Evolutionary conservation across 2,797 vertebrate genomes (phyloP).

Genomic region (Manis crassicaudata): DNA sequence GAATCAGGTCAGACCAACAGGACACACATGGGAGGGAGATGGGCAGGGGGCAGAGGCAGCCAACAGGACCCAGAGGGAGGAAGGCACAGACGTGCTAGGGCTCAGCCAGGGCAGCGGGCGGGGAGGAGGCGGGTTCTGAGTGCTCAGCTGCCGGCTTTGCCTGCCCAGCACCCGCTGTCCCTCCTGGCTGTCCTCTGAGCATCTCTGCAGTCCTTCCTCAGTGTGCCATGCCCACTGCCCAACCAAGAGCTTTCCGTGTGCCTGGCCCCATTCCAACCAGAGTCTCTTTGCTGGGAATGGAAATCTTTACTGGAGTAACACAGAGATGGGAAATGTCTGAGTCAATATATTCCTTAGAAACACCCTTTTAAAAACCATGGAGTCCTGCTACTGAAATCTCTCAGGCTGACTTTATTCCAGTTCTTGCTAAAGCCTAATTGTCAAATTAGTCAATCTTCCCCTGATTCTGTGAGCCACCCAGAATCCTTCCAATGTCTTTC

Average conservation of each 20-base stretch:
- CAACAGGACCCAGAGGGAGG: too few relatives aligned
- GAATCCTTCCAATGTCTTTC: neutral
- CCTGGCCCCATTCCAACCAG: neutral
- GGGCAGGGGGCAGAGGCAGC: too few relatives aligned
- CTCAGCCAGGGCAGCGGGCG: fast-evolving
- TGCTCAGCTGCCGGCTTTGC: neutral
- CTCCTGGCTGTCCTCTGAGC: neutral
- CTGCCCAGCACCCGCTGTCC: neutral
- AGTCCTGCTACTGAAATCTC: neutral
- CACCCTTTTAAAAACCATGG: neutral
- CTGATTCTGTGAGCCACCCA: neutral
- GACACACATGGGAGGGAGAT: neutral
- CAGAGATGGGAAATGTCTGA: neutral
- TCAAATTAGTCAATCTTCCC: neutral
- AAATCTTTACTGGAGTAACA: neutral
- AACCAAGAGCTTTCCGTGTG: neutral
- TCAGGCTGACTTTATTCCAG: neutral
- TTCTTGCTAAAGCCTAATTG: neutral
- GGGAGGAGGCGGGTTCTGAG: neutral
- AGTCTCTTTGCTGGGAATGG: neutral
- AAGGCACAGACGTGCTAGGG: neutral
- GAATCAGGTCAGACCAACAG: neutral
- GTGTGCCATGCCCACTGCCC: fast-evolving
- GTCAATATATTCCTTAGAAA: neutral
- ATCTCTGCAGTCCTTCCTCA: neutral